These are phyloP conservation scores for Eupithecia vulgata DNA, from an alignment of 2,888 invertebrate species.

Conservation along the genomic window DNA sequence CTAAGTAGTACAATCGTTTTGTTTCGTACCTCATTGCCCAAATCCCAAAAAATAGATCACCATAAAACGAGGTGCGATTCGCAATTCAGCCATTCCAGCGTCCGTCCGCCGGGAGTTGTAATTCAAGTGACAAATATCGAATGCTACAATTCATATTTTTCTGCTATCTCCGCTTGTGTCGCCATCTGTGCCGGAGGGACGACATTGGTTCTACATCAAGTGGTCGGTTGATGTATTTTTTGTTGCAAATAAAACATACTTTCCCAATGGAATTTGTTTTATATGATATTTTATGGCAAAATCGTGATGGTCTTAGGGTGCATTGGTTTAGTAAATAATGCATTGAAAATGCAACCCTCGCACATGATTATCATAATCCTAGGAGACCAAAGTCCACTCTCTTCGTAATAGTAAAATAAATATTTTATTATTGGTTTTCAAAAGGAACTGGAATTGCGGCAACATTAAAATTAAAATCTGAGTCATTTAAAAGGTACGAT, in stretches of 20 bases:
- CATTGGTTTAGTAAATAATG: conserved; percentile 57
- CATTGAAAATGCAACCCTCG: conserved; percentile 65
- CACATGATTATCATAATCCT: conserved; percentile 30
- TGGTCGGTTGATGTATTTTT: conserved; percentile 81
- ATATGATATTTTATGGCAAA: conserved; percentile 76
- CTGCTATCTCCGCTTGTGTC: conserved; percentile 80
- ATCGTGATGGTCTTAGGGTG: conserved; percentile 73
- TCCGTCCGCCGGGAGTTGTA: conserved; percentile 80
- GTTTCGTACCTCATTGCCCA: conserved; percentile 14
- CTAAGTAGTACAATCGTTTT: background rate
- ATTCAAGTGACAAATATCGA: conserved; percentile 85
- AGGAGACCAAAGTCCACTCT: conserved; percentile 13
- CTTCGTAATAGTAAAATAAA: conserved; percentile 8
- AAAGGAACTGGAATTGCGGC: conserved; percentile 36
- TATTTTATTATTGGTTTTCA: background rate
- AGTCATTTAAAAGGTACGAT: conserved; percentile 49
- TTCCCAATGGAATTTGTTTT: conserved; percentile 80
- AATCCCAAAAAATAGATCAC: conserved; percentile 71
- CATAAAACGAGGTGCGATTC: conserved; percentile 77
- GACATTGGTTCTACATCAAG: conserved; percentile 83
- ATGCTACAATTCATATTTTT: conserved; percentile 83
- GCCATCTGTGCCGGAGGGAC: conserved; percentile 81
- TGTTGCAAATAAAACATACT: conserved; percentile 80
- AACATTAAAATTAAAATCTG: conserved; percentile 47
- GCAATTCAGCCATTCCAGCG: conserved; percentile 67